These are phyloP conservation scores for Parelbella ahira DNA, from an alignment of 2,888 invertebrate genomes.

Conservation along the genomic window DNA sequence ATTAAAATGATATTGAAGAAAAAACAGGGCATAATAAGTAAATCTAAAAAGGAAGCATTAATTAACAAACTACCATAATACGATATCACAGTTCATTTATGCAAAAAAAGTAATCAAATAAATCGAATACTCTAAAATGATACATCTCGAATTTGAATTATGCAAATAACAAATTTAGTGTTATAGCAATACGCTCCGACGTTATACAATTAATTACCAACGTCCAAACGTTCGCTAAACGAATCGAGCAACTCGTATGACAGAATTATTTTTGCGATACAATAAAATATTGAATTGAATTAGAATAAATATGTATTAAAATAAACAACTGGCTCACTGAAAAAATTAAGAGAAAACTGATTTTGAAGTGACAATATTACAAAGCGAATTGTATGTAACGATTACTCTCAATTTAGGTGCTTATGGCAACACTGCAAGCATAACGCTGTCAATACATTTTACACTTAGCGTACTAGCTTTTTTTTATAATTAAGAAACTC, in stretches of 20 bases:
- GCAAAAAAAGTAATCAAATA: slow-evolving; percentile 64
- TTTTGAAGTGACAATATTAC: too few relatives aligned
- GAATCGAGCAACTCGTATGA: neutral
- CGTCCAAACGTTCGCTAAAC: slow-evolving; percentile 14
- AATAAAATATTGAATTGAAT: too few relatives aligned
- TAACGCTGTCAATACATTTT: slow-evolving; percentile 14
- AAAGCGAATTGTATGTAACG: too few relatives aligned
- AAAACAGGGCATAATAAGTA: slow-evolving; percentile 37
- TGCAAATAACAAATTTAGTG: slow-evolving; percentile 30
- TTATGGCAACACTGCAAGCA: slow-evolving; percentile 23
- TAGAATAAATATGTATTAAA: neutral
- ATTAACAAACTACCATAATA: slow-evolving; percentile 72
- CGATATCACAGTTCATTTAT: slow-evolving; percentile 80
- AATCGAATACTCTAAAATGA: slow-evolving; percentile 37
- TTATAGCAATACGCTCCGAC: slow-evolving; percentile 43
- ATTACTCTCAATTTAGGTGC: slow-evolving; percentile 6
- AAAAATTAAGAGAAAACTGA: too few relatives aligned
- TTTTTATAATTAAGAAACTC: neutral
- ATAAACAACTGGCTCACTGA: too few relatives aligned
- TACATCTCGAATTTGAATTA: slow-evolving; percentile 32
- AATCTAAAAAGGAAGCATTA: slow-evolving; percentile 62
- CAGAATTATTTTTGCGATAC: too few relatives aligned
- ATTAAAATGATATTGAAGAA: slow-evolving; percentile 34
- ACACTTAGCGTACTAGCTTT: slow-evolving; percentile 14
- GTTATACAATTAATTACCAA: slow-evolving; percentile 11